phyloP scores from a whole-genome alignment of 2,113 vertebrate species.

The Campylomormyrus tamandua region DNA sequence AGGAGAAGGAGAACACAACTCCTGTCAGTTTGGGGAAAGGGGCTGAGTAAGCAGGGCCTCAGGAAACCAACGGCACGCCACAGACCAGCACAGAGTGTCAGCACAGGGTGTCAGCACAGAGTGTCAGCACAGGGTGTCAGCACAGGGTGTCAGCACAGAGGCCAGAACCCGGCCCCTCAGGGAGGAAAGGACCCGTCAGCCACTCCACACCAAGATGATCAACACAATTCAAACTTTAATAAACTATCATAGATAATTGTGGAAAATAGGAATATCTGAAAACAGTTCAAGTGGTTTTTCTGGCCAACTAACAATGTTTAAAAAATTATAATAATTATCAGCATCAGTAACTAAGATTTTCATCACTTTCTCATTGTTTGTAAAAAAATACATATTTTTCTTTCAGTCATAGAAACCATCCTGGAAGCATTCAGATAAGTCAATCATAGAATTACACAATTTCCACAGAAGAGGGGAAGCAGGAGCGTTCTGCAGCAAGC shows the following conservation, averaged over 20 bases:
- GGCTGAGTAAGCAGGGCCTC: not conserved
- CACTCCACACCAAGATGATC: not conserved
- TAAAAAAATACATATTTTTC: not conserved
- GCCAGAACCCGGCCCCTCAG: not conserved
- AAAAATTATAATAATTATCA: not conserved
- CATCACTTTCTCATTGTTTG: not conserved
- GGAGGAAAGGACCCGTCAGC: not conserved
- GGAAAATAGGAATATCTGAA: not conserved
- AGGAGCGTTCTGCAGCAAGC: not conserved
- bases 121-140: too few relatives aligned
- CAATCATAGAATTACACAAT: not conserved
- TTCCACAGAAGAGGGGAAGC: not conserved
- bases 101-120: not conserved
- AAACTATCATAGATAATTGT: not conserved
- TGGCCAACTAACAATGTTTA: not conserved
- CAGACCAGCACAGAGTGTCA: not conserved
- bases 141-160: not conserved
- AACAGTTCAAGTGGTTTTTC: not conserved
- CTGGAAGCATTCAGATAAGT: not conserved
- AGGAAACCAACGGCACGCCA: not conserved
- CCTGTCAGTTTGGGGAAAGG: not conserved
- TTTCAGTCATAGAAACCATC: not conserved
- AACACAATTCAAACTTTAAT: not conserved
- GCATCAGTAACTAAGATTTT: not conserved
- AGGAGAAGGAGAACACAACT: not conserved